These are phyloP conservation scores for Homarus gammarus DNA, from an alignment of 2,888 invertebrate genomes.

Conservation along the genomic window DNA sequence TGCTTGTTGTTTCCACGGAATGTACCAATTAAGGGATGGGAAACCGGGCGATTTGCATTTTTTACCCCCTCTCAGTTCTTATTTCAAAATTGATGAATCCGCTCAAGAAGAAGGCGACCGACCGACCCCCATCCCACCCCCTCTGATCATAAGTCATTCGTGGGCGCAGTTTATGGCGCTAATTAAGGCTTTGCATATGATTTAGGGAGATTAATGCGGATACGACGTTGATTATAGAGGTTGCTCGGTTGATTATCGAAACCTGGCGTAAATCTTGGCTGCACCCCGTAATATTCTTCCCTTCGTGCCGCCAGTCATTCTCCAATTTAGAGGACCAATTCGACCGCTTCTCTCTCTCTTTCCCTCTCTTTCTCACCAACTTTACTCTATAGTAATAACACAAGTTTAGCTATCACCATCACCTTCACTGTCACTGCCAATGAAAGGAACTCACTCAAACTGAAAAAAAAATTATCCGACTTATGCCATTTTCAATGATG, in stretches of 20 bases:
- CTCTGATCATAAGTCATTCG: slow-evolving; percentile 55
- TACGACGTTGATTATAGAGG: slow-evolving; percentile 69
- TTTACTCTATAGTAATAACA: too few species aligned
- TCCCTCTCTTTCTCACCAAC: background rate
- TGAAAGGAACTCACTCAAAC: too few species aligned
- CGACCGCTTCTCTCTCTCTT: slow-evolving; percentile 37
- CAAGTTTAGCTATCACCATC: too few species aligned
- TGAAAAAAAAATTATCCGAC: too few species aligned
- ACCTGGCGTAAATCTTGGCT: slow-evolving; percentile 62
- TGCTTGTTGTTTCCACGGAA: too few species aligned
- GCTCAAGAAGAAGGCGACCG: background rate
- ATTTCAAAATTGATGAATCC: background rate
- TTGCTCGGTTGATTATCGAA: slow-evolving; percentile 65
- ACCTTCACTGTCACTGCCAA: too few species aligned
- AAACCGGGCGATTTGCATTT: too few species aligned
- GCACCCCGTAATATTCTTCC: slow-evolving; percentile 59
- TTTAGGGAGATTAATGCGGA: slow-evolving; percentile 68
- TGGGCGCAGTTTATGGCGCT: slow-evolving; percentile 65
- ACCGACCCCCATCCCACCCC: background rate
- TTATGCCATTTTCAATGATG: too few species aligned
- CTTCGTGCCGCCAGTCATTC: slow-evolving; percentile 51
- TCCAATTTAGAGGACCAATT: slow-evolving; percentile 59
- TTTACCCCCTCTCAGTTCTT: background rate
- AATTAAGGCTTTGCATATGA: slow-evolving; percentile 64
- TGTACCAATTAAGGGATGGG: too few species aligned